Percentiles rank a stretch among this genome's conserved stretches.
These are phyloP conservation scores for Eospalax fontanierii DNA, from an alignment of 2,797 vertebrate species.

Conservation along the genomic window DNA sequence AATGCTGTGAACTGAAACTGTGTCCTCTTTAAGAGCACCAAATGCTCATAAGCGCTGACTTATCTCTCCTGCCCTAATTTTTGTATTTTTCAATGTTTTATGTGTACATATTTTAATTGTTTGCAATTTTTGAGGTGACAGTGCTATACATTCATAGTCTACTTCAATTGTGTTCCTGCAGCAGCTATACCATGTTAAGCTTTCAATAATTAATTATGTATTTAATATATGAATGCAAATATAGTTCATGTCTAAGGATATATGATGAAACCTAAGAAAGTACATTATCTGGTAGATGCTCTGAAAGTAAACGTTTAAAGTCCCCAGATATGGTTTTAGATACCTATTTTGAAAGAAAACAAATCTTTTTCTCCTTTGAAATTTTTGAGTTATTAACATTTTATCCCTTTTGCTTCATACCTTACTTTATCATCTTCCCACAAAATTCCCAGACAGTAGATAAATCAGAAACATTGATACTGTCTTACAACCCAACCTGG, in stretches of 20 bases:
- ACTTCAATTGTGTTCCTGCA: not conserved
- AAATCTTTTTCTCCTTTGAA: not conserved
- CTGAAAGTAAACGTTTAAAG: conserved; percentile 8
- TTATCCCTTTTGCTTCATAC: not conserved
- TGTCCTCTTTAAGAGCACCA: no score
- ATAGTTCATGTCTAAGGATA: conserved; percentile 25
- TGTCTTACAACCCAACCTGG: conserved; percentile 16
- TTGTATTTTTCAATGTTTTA: no score
- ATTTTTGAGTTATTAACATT: conserved; percentile 12
- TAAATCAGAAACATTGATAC: conserved; percentile 50
- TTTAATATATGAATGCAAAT: not conserved
- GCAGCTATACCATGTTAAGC: not conserved
- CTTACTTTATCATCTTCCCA: conserved; percentile 13
- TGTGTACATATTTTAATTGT: not conserved
- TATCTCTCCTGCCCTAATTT: no score
- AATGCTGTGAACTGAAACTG: no score
- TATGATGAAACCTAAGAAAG: conserved; percentile 24
- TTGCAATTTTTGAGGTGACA: not conserved
- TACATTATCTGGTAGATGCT: not conserved
- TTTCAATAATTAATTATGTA: conserved; percentile 31
- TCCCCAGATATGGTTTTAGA: not conserved
- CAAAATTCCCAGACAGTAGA: not conserved
- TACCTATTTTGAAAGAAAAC: conserved; percentile 42
- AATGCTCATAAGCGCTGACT: no score
- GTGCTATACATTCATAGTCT: not conserved